A percentile compares a stretch with the other conserved stretches of the same genome.
These are phyloP conservation scores for Cataglyphis altisquamis DNA, from an alignment of 2,888 invertebrate genomes.

Conservation along the genomic window DNA sequence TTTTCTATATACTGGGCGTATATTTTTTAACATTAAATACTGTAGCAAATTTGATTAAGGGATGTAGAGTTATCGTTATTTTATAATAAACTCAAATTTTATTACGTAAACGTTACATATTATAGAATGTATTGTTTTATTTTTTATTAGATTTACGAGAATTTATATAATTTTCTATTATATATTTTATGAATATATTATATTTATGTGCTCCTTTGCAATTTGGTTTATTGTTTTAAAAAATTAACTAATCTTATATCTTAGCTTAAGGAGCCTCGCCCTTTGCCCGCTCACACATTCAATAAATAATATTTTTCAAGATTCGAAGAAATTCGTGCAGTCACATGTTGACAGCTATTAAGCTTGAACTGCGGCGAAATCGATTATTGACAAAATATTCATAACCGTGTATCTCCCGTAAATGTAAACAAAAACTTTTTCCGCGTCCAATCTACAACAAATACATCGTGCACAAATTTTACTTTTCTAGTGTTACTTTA, in stretches of 20 bases:
- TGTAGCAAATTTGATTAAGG: slow-evolving; percentile 21
- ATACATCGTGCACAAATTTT: too few species aligned
- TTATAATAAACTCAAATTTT: slow-evolving; percentile 24
- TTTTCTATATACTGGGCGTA: slow-evolving; percentile 38
- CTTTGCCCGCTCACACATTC: too few species aligned
- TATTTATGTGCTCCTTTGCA: neutral
- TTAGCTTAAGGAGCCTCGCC: too few species aligned
- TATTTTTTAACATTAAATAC: slow-evolving; percentile 26
- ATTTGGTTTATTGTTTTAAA: neutral
- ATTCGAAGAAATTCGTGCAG: too few species aligned
- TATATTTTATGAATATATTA: neutral
- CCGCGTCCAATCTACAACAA: too few species aligned
- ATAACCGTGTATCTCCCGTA: too few species aligned
- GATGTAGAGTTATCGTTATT: slow-evolving; percentile 23
- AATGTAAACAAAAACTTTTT: too few species aligned
- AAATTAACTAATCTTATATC: neutral
- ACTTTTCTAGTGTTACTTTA: too few species aligned
- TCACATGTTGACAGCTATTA: too few species aligned
- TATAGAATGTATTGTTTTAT: neutral
- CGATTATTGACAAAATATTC: too few species aligned
- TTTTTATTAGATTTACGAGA: neutral
- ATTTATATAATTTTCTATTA: slow-evolving; percentile 9
- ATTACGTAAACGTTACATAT: slow-evolving; percentile 10
- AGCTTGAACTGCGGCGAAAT: too few species aligned
- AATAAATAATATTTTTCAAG: too few species aligned